phyloP scores from a whole-genome alignment of 2,113 vertebrate genomes.

The Donacobius atricapilla region DNA sequence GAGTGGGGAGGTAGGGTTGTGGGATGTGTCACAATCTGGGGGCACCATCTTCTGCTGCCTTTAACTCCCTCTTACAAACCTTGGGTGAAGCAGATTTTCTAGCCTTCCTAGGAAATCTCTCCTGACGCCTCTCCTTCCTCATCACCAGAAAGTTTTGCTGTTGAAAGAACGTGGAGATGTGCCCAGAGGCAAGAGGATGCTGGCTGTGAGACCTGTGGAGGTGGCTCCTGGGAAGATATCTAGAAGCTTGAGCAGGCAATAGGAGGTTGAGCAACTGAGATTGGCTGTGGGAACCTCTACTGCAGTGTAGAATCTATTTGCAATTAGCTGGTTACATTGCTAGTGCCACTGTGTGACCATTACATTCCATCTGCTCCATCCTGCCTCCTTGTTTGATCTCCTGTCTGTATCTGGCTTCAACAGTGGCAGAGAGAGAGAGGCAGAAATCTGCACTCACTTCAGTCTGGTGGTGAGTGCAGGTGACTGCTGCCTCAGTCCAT shows the following conservation, averaged over 20 bases:
- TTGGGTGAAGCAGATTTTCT: neutral
- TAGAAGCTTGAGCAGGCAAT: neutral
- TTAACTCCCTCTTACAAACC: neutral
- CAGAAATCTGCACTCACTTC: neutral
- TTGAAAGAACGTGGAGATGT: neutral
- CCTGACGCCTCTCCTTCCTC: neutral
- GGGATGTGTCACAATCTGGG: neutral
- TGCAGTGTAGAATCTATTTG: neutral
- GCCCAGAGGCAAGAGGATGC: neutral
- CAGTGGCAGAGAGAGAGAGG: neutral
- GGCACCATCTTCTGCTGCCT: neutral
- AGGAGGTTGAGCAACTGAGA: neutral
- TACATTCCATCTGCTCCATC: neutral
- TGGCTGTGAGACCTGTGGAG: neutral
- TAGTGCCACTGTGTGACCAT: neutral
- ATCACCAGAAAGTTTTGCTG: neutral
- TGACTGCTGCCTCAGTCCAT: neutral
- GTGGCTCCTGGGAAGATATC: neutral
- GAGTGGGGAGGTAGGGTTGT: neutral
- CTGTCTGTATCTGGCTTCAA: neutral
- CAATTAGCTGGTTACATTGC: fast-evolving
- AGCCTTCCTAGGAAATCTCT: neutral
- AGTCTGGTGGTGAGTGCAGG: neutral
- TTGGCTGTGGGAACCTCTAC: neutral
- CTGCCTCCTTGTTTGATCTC: neutral